Base-by-base conservation (phyloP, 2,888 invertebrate genomes). In the Hypolimnas misippus region DNA sequence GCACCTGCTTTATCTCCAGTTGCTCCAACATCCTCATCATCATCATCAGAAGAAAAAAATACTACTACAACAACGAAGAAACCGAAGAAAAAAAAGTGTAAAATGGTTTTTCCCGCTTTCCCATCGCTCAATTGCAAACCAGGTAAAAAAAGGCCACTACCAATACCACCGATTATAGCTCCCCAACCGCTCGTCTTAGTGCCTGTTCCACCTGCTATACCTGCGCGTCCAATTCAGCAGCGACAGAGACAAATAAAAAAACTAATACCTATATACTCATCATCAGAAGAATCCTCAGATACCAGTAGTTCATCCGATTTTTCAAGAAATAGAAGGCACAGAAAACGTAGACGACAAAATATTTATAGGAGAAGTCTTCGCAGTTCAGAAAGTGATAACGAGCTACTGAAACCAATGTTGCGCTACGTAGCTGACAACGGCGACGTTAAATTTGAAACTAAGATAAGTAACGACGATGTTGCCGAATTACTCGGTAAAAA, bases 401-500 rank as follows among this genome's bases (percentile, higher is more conserved):
- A 74, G 57, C 40, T 72, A 10, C 73, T 76, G 10, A 71, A 74
- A 42, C 76, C 75, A 8, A 67, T 77, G 16, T 59, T 80, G 7
- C 71, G 72, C 7, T 81, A 76, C 57, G 51, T 79, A 4, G 67
- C 73, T 3, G 53, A 71, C 52, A 71, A 76, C 33, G 78, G 79
- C 29, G 75, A 83, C 4, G 67, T 87, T 1, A 84, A 83, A 64
- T 72, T 81, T 44, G 74, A 80, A 66, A 79, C 74, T 21, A 75
- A 70, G n/a, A 67, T 88, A 16, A 83, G 73, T 62, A 72, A 78
- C 0, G 68, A 76, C n/a, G 83, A 85, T 62, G 87, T 69, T 0
- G 68, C 67, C 21, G 62, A 62, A 12, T 59, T 73, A 16, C 64
- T 72, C 0, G 64, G 62, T 7, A 58, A 64, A 60, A 57, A 29